These are phyloP conservation scores for Yponomeuta malinellus DNA, from an alignment of 2,888 invertebrate genomes.

Conservation along the genomic window DNA sequence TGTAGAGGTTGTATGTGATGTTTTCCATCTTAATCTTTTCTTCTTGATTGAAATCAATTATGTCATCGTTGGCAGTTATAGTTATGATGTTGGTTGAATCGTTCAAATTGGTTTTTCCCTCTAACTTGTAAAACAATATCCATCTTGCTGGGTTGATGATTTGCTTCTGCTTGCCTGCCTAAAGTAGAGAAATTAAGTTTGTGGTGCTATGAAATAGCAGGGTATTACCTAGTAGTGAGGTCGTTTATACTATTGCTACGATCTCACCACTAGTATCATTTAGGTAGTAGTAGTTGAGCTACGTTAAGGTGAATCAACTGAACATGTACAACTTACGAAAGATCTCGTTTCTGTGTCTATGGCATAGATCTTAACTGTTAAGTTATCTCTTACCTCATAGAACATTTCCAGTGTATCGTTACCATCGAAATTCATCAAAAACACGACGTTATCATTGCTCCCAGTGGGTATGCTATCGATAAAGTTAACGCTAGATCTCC, in stretches of 20 bases:
- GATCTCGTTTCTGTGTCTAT: too few species aligned
- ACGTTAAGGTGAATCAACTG: too few species aligned
- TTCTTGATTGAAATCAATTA: background rate
- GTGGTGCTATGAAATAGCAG: background rate
- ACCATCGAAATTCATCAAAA: background rate
- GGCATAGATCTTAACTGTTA: background rate
- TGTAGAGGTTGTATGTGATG: background rate
- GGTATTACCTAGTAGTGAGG: background rate
- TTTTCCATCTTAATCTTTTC: conserved; percentile 5
- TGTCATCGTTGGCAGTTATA: background rate
- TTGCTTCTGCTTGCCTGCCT: conserved; percentile 20
- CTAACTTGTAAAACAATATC: conserved; percentile 18
- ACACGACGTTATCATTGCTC: background rate
- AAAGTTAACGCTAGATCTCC: background rate
- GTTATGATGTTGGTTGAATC: background rate
- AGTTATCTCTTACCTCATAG: background rate
- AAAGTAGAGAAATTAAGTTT: background rate
- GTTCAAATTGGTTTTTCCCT: background rate
- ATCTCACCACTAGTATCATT: too few species aligned
- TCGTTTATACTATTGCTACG: too few species aligned
- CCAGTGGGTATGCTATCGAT: background rate
- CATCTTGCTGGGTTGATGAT: conserved; percentile 20
- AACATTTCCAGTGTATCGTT: background rate
- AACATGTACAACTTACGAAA: too few species aligned
- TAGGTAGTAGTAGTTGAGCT: too few species aligned